A percentile compares a stretch with the other conserved stretches of the same genome.
These are phyloP conservation scores for Drosophila guanche DNA, from an alignment of 1,140 invertebrate genomes.

Conservation along the genomic window DNA sequence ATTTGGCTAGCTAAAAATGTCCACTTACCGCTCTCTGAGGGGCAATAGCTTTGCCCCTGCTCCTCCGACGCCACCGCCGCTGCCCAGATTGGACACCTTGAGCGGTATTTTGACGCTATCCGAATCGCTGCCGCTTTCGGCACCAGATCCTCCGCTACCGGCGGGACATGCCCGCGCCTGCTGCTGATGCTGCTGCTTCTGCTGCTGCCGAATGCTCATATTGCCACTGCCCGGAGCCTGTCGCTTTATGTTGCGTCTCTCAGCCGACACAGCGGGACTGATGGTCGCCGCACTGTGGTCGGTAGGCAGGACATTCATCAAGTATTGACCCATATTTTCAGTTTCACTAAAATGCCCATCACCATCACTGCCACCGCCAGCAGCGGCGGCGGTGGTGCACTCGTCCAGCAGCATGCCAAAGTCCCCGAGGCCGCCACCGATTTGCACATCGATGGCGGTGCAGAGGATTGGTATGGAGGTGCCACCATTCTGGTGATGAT, in stretches of 20 bases:
- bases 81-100: slow-evolving; percentile 83
- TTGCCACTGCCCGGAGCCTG: slow-evolving; percentile 69
- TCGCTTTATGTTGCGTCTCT: slow-evolving; percentile 80
- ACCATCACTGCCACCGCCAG: slow-evolving; percentile 70
- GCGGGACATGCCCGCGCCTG: slow-evolving; percentile 55
- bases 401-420: slow-evolving; percentile 47
- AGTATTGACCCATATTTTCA: slow-evolving; percentile 84
- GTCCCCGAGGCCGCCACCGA: slow-evolving; percentile 46
- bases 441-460: slow-evolving; percentile 63
- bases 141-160: slow-evolving; percentile 79
- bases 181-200: slow-evolving; percentile 84
- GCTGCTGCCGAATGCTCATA: slow-evolving; percentile 47
- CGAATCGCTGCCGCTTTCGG: slow-evolving; percentile 85
- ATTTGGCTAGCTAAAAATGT: not conserved
- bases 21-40: slow-evolving; percentile 87
- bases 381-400: slow-evolving; percentile 36
- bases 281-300: slow-evolving; percentile 62
- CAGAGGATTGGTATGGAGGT: slow-evolving; percentile 58
- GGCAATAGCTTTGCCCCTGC: slow-evolving; percentile 75
- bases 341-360: slow-evolving; percentile 84
- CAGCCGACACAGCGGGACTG: slow-evolving; percentile 74
- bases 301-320: slow-evolving; percentile 70
- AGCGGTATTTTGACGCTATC: slow-evolving; percentile 86
- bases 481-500: slow-evolving; percentile 50
- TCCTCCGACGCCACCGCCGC: slow-evolving; percentile 46